Evolutionary conservation across 2,113 vertebrate species (phyloP).

Genomic region (Montifringilla adamsi): DNA sequence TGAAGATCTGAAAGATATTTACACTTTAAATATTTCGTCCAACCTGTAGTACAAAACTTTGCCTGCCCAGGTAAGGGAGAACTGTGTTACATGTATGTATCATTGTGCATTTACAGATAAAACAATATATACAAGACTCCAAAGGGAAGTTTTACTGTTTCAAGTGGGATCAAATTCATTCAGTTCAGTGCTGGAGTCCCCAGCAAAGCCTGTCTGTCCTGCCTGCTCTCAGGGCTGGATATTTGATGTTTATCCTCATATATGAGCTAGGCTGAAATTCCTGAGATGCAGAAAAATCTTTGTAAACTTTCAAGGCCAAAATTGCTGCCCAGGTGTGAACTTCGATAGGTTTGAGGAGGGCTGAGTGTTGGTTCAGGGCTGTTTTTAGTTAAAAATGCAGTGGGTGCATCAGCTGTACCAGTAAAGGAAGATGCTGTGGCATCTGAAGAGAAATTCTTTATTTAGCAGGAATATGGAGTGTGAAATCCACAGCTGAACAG

Average conservation of each 20-base stretch:
- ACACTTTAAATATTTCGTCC: background rate
- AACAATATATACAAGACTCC: background rate
- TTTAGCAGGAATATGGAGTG: background rate
- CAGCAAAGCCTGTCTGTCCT: background rate
- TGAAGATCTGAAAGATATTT: background rate
- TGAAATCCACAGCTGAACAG: background rate
- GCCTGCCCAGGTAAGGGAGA: background rate
- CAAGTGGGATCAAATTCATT: background rate
- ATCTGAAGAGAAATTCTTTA: background rate
- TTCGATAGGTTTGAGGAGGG: background rate
- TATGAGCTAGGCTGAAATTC: background rate
- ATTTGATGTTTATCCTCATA: background rate
- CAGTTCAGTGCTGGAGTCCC: background rate
- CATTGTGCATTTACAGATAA: background rate
- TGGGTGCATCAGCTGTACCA: background rate
- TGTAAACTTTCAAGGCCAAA: background rate
- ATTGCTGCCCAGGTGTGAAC: fast-evolving
- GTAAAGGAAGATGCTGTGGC: background rate
- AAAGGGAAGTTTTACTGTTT: background rate
- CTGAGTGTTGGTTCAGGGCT: background rate
- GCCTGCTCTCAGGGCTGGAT: background rate
- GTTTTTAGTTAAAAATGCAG: background rate
- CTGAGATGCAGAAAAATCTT: background rate
- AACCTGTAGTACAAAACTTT: background rate
- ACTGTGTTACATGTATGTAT: background rate